Conservation (phyloP, 2,888 invertebrate genomes). For the Cantharis lateralis region DNA sequence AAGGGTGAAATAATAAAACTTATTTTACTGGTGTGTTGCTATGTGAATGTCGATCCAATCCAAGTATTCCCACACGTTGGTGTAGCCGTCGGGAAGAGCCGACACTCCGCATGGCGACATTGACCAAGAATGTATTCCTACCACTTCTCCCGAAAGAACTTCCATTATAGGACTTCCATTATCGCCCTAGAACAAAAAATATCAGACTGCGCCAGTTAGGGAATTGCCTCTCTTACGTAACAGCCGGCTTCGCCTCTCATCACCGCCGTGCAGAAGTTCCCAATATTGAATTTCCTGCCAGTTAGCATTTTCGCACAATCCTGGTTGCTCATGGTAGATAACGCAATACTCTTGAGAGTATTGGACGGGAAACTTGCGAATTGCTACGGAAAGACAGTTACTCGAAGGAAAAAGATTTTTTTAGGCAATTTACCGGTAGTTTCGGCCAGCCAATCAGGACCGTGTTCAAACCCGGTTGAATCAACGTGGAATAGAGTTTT, state of each 20-base stretch:
- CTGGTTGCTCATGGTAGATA: background rate
- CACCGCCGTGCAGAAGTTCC: background rate
- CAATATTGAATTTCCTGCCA: background rate
- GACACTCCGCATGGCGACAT: background rate
- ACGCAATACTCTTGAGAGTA: background rate
- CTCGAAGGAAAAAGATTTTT: background rate
- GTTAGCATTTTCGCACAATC: background rate
- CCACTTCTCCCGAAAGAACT: background rate
- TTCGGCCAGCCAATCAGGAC: background rate
- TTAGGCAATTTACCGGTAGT: background rate
- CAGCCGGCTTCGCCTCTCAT: background rate
- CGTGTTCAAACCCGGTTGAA: background rate
- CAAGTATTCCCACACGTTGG: background rate
- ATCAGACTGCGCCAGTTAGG: background rate
- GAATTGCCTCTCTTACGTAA: background rate
- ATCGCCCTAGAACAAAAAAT: background rate
- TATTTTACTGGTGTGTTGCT: background rate
- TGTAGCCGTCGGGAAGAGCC: background rate
- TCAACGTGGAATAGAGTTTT: background rate
- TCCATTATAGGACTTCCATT: background rate
- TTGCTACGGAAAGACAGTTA: background rate
- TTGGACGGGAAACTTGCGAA: background rate
- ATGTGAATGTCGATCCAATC: background rate
- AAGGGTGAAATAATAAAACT: background rate
- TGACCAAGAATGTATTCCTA: background rate